phyloP scores from a whole-genome alignment of 2,797 vertebrate species.

The Gymnodraco acuticeps region DNA sequence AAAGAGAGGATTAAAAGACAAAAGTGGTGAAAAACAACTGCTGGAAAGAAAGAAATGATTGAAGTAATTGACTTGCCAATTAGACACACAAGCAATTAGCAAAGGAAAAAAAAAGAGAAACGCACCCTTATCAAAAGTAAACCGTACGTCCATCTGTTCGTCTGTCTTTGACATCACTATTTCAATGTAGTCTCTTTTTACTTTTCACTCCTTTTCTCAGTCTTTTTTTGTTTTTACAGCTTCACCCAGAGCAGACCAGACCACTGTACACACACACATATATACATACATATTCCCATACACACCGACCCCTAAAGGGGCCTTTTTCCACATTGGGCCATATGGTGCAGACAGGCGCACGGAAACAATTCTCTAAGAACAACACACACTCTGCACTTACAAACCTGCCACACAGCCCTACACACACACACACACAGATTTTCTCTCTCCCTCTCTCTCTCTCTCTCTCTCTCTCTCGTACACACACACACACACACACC shows the following conservation, averaged over 20 bases:
- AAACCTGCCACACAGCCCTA: slow-evolving; percentile 66
- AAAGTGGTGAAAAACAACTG: background rate
- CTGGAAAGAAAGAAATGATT: slow-evolving; percentile 34
- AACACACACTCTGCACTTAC: slow-evolving; percentile 78
- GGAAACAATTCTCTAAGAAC: slow-evolving; percentile 85
- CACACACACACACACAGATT: slow-evolving; percentile 22
- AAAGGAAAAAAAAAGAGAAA: too few species aligned
- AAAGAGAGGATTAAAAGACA: slow-evolving; percentile 24
- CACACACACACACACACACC: slow-evolving; percentile 9
- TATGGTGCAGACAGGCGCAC: slow-evolving; percentile 82
- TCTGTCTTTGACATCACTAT: slow-evolving; percentile 57
- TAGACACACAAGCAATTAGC: background rate
- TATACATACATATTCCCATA: slow-evolving; percentile 32
- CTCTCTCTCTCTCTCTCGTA: too few species aligned
- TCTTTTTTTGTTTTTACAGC: slow-evolving; percentile 79
- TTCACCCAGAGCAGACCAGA: slow-evolving; percentile 71
- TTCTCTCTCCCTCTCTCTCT: too few species aligned
- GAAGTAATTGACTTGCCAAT: slow-evolving; percentile 17
- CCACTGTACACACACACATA: slow-evolving; percentile 49
- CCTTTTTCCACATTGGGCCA: slow-evolving; percentile 81
- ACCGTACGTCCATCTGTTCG: too few species aligned
- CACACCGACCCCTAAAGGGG: slow-evolving; percentile 76
- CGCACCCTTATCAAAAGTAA: background rate
- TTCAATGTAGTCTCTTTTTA: slow-evolving; percentile 43
- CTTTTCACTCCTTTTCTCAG: slow-evolving; percentile 51